Conservation (phyloP, 2,113 vertebrate species). For the Patagioenas fasciata region DNA sequence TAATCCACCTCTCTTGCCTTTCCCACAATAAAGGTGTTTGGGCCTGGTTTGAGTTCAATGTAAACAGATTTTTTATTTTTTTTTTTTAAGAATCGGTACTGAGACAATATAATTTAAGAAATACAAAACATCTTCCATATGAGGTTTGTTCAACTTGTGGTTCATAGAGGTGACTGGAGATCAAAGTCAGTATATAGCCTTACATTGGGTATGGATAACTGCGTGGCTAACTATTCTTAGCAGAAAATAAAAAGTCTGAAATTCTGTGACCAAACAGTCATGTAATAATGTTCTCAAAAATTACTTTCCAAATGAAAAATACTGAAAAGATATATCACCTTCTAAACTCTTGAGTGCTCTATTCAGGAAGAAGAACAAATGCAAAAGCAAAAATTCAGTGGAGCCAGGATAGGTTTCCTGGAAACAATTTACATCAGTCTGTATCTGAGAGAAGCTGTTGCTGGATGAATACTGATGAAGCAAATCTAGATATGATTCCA, state of each 20-base stretch:
- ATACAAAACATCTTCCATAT: neutral
- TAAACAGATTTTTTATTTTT: neutral
- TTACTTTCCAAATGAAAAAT: neutral
- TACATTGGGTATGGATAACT: neutral
- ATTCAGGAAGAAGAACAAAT: neutral
- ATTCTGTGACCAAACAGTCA: neutral
- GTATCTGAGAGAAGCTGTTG: neutral
- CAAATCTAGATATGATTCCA: neutral
- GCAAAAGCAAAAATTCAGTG: neutral
- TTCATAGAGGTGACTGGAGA: neutral
- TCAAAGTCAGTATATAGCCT: neutral
- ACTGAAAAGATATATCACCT: neutral
- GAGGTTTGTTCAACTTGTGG: neutral
- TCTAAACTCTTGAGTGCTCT: neutral
- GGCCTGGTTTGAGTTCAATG: neutral
- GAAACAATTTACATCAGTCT: neutral
- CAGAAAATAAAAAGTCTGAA: neutral
- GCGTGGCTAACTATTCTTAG: neutral
- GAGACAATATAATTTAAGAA: neutral
- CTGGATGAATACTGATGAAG: neutral
- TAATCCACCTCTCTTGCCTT: neutral
- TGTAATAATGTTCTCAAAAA: neutral
- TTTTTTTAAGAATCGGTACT: neutral
- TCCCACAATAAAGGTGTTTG: neutral
- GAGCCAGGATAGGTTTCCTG: neutral